Percentiles rank a stretch among this genome's conserved stretches.
Conservation (phyloP, 2,113 vertebrate species). For the Zeus faber region DNA sequence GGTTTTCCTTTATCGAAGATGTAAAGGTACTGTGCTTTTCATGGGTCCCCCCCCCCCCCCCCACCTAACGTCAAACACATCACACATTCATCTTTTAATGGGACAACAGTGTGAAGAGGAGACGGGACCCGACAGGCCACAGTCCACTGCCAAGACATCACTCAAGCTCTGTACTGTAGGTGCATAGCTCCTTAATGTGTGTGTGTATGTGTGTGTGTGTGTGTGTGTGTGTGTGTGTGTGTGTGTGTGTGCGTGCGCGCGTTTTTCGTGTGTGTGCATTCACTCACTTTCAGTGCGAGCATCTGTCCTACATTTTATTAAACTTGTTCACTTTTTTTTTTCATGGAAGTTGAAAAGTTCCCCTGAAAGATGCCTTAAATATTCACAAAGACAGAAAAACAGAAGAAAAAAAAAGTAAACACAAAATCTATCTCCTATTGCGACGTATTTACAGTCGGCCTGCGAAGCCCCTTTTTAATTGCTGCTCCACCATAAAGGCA, state of each 20-base stretch:
- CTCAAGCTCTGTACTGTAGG: too few species aligned
- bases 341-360: too few species aligned
- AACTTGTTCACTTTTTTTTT: too few species aligned
- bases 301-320: too few species aligned
- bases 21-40: constrained; percentile 10
- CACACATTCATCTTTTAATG: constrained; percentile 11
- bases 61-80: constrained; percentile 10
- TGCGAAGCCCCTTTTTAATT: constrained; percentile 33
- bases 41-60: constrained; percentile 2
- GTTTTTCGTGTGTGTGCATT: too few species aligned
- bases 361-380: too few species aligned
- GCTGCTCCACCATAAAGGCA: constrained; percentile 36
- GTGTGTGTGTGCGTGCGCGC: not conserved
- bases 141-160: constrained; percentile 3
- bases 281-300: too few species aligned
- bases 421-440: constrained; percentile 45
- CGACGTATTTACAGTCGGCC: constrained; percentile 26
- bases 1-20: too few species aligned
- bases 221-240: not conserved
- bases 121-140: constrained; percentile 25
- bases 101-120: constrained; percentile 7
- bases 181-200: not conserved
- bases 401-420: constrained; percentile 24
- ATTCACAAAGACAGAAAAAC: too few species aligned
- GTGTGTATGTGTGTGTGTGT: not conserved